These are phyloP conservation scores for Choreutis nemorana DNA, from an alignment of 2,888 invertebrate genomes.

Conservation along the genomic window DNA sequence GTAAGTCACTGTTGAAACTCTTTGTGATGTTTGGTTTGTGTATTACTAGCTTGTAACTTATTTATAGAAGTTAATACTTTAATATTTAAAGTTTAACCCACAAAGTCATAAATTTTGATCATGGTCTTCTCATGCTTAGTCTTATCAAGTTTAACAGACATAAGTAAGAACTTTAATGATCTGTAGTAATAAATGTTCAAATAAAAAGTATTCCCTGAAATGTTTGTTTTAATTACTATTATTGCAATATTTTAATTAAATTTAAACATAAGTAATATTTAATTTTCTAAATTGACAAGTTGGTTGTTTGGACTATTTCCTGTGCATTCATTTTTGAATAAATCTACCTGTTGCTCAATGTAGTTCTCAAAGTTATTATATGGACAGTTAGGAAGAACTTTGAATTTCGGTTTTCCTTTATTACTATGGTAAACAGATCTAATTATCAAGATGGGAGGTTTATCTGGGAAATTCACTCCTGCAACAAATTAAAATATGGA, in stretches of 20 bases:
- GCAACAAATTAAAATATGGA: constrained; percentile 14
- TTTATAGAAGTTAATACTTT: no score
- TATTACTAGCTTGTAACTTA: no score
- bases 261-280: constrained; percentile 11
- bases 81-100: no score
- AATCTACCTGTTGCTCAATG: constrained; percentile 53
- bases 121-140: no score
- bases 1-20: constrained; percentile 60
- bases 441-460: constrained; percentile 57
- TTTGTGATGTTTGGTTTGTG: constrained; percentile 65
- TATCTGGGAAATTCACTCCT: constrained; percentile 62
- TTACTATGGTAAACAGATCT: constrained; percentile 65
- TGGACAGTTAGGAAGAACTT: constrained; percentile 44
- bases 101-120: no score
- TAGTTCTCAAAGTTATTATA: constrained; percentile 54
- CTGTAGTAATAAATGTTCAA: no score
- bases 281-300: constrained; percentile 32
- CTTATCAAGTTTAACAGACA: no score
- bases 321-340: constrained; percentile 55
- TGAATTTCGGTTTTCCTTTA: constrained; percentile 50
- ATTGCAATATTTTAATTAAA: no score
- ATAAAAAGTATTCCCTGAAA: no score
- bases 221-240: no score
- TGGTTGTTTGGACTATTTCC: constrained; percentile 25
- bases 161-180: no score